phyloP scores from a whole-genome alignment of 2,888 invertebrate genomes.

The Altica lythri region DNA sequence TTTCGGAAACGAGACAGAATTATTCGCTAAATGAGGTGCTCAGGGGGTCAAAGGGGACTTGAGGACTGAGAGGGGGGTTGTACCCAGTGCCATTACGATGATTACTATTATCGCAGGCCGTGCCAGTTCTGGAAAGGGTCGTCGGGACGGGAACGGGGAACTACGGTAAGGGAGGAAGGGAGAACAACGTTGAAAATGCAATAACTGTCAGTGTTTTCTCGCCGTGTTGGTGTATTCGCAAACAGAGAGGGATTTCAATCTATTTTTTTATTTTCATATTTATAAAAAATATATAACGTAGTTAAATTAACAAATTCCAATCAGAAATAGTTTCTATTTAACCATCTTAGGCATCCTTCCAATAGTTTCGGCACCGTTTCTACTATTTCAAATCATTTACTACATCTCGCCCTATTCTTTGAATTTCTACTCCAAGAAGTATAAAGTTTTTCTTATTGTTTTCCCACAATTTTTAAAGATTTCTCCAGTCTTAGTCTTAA shows the following conservation, averaged over 20 bases:
- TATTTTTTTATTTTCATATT: too few relatives aligned
- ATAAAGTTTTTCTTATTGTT: too few relatives aligned
- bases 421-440: too few relatives aligned
- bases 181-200: conserved; percentile 53
- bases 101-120: conserved; percentile 45
- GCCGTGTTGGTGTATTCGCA: conserved; percentile 37
- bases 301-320: too few relatives aligned
- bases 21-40: conserved; percentile 35
- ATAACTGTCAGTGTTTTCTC: conserved; percentile 56
- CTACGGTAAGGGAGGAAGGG: conserved; percentile 20
- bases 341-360: too few relatives aligned
- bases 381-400: too few relatives aligned
- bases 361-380: too few relatives aligned
- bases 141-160: conserved; percentile 26
- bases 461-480: too few relatives aligned
- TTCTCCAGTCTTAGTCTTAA: too few relatives aligned
- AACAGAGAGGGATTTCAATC: conserved; percentile 33
- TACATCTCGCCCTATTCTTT: too few relatives aligned
- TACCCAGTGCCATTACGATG: conserved; percentile 46
- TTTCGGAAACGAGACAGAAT: conserved; percentile 36
- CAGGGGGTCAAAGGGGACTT: conserved; percentile 16
- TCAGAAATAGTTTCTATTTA: too few relatives aligned
- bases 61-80: conserved; percentile 28
- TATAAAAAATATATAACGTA: too few relatives aligned
- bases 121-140: conserved; percentile 34